Evolutionary conservation across 2,113 vertebrate genomes (phyloP).

Genomic region (Crocuta crocuta): DNA sequence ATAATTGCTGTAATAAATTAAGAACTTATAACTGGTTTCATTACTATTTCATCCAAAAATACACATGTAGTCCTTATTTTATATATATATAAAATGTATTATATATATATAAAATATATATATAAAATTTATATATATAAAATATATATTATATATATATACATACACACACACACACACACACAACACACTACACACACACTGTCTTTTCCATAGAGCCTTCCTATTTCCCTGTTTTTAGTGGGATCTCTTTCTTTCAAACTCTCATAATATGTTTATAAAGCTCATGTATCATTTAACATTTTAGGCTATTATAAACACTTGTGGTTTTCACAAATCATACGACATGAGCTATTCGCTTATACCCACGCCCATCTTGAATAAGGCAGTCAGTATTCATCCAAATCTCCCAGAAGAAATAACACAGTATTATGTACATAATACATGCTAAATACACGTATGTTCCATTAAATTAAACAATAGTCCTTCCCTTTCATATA

Average conservation of each 20-base stretch:
- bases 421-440: not conserved
- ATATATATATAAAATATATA: too few species aligned
- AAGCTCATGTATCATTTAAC: not conserved
- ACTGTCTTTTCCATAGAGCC: not conserved
- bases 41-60: not conserved
- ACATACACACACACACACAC: too few species aligned
- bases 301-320: slow-evolving; percentile 8
- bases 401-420: not conserved
- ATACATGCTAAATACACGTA: not conserved
- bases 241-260: not conserved
- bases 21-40: not conserved
- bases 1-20: slow-evolving; percentile 18
- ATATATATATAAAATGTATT: not conserved
- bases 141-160: too few species aligned
- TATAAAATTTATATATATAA: too few species aligned
- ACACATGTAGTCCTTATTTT: not conserved
- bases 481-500: not conserved
- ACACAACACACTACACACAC: too few species aligned
- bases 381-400: not conserved
- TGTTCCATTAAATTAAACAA: not conserved
- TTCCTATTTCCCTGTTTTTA: not conserved
- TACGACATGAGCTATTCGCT: not conserved
- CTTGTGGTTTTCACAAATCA: slow-evolving; percentile 7
- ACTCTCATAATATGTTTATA: not conserved
- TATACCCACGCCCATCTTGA: not conserved